These are phyloP conservation scores for Argyresthia goedartella DNA, from an alignment of 2,888 invertebrate species.

Conservation along the genomic window DNA sequence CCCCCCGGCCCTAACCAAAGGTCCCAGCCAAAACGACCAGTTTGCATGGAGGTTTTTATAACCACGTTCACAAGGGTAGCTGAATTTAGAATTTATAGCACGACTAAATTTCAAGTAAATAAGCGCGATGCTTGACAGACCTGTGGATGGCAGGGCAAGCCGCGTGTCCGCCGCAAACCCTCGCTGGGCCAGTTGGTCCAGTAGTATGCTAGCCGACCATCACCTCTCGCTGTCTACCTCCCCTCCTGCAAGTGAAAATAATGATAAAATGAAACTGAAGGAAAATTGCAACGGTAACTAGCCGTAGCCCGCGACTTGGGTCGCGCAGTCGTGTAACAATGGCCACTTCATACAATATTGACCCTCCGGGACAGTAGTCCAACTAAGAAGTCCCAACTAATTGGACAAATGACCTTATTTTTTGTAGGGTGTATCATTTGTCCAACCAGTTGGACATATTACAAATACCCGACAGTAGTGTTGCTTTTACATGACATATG, in stretches of 20 bases:
- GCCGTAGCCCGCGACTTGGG: neutral
- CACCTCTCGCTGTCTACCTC: conserved; percentile 46
- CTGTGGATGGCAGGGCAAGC: conserved; percentile 55
- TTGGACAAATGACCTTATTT: no score
- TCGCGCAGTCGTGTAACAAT: neutral
- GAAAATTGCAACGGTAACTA: neutral
- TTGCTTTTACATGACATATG: no score
- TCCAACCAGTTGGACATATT: no score
- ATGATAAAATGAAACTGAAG: neutral
- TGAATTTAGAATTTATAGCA: no score
- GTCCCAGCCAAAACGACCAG: no score
- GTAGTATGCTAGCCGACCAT: conserved; percentile 59
- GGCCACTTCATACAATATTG: neutral
- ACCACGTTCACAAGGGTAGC: no score
- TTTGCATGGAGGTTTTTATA: no score
- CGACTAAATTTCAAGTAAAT: neutral
- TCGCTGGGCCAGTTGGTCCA: conserved; percentile 55
- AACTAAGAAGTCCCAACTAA: no score
- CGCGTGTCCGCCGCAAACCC: conserved; percentile 59
- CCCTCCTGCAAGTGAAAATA: conserved; percentile 19
- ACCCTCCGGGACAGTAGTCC: no score
- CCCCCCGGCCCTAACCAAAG: no score
- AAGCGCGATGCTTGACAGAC: conserved; percentile 19
- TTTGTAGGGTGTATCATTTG: no score
- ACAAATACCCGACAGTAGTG: no score